These are phyloP conservation scores for Moxostoma hubbsi DNA, from an alignment of 2,797 vertebrate species.

Conservation along the genomic window DNA sequence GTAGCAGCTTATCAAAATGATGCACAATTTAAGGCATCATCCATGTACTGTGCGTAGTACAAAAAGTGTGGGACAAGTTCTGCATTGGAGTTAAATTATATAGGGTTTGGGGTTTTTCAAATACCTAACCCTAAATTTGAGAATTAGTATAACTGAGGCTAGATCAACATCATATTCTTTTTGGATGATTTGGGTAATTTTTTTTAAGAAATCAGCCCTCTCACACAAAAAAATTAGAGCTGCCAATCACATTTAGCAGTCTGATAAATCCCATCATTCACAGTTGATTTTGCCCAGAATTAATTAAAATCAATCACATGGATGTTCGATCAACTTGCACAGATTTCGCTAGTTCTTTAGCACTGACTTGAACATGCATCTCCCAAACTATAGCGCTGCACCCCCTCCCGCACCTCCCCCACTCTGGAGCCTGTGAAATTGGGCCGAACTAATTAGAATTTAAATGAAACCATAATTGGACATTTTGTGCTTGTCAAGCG, in stretches of 20 bases:
- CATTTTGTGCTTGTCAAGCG: conserved; percentile 98
- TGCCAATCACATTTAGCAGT: conserved; percentile 13
- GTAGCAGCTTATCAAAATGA: no score
- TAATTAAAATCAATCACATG: conserved; percentile 46
- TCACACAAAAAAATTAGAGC: neutral
- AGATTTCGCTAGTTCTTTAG: conserved; percentile 58
- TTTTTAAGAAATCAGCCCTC: conserved; percentile 11
- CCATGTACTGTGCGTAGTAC: no score
- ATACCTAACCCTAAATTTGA: no score
- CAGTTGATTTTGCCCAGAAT: conserved; percentile 26
- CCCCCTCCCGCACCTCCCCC: conserved; percentile 76
- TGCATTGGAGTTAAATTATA: no score
- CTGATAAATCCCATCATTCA: conserved; percentile 1
- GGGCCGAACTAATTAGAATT: conserved; percentile 99
- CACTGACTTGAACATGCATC: conserved; percentile 68
- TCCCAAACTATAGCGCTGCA: conserved; percentile 82
- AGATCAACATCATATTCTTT: neutral
- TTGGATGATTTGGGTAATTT: neutral
- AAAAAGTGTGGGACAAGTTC: no score
- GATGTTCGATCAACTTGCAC: conserved; percentile 30
- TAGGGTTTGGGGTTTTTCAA: no score
- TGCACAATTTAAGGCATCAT: no score
- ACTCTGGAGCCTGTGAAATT: conserved; percentile 88
- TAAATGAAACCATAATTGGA: conserved; percentile 99
- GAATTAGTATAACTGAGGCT: no score